Evolutionary conservation across 92 coral and sea anemone species (phyloP), one percentile per base, ranked within the genome.

Genomic region (Montipora capitata): DNA sequence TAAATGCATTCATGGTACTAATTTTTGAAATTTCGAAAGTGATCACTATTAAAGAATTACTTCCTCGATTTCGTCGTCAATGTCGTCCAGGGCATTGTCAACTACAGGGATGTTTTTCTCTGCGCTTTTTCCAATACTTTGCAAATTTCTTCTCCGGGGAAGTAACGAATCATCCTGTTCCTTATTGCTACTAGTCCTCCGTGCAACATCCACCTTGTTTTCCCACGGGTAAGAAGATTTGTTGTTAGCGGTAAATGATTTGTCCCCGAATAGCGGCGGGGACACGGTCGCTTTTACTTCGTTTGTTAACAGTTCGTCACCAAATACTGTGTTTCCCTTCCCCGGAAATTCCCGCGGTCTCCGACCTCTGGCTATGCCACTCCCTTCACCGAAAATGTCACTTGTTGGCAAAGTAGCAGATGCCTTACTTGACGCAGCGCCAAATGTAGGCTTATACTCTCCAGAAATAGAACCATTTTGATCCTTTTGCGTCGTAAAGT

Each of bases 61-160:
- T 76, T 98, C 99, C 63, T 98, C 99, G 45, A 98, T 92, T 38
- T 97, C 99, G 41, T 96, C 99, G 59, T 98, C 99, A 18, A 94
- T 38, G 13, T 93, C 95, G 35, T 91, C 94, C 17, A 98, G 59
- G 35, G 89, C 94, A 73, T 90, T 98, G 52, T 93, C 85, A 16
- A 98, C 89, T 1, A 94, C 99, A 56, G 95, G 92, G 1, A 88
- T 94, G 14, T 74, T 80, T 62, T 80, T 91, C 76, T 94, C 95
- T 42, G 94, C 78, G 54, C 93, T 94, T 17, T 86, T 92, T 18
- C 84, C 92, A 51, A 86, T 81, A 74, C 91, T 76, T 17, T 90
- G 97, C 54, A 91, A 62, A 39, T 65, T 94, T 70, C 74, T 89
- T 84, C 95, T 72, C 3, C 92, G 96, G 52, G 96, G 97, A 7